A percentile compares a stretch with the other conserved stretches of the same genome.
Evolutionary conservation across 2,888 invertebrate genomes (phyloP).

Genomic region (Cataglyphis altisquamis): DNA sequence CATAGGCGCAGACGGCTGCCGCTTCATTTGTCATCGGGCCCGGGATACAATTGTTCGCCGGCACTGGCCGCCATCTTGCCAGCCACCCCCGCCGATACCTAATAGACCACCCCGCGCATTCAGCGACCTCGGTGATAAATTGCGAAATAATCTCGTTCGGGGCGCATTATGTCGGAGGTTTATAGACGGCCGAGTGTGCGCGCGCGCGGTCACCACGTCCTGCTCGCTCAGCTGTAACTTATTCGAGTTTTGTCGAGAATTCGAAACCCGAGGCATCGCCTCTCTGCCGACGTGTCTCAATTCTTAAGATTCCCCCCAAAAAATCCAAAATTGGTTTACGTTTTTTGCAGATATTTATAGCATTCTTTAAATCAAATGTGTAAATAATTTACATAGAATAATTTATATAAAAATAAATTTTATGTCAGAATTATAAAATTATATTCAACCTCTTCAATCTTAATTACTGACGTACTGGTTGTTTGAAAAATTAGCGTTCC

Average conservation of each 20-base stretch:
- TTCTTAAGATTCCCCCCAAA: background rate
- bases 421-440: background rate
- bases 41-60: slow-evolving; percentile 80
- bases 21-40: slow-evolving; percentile 83
- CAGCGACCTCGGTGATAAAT: slow-evolving; percentile 81
- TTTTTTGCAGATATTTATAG: background rate
- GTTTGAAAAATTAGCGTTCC: background rate
- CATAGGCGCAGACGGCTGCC: slow-evolving; percentile 75
- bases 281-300: background rate
- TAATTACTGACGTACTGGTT: background rate
- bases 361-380: background rate
- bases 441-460: background rate
- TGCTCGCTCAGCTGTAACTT: slow-evolving; percentile 69
- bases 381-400: background rate
- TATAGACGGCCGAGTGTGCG: slow-evolving; percentile 70
- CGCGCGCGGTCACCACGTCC: slow-evolving; percentile 10
- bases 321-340: background rate
- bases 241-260: slow-evolving; percentile 68
- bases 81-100: slow-evolving; percentile 74
- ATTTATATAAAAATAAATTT: background rate
- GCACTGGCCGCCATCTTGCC: slow-evolving; percentile 78
- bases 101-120: slow-evolving; percentile 80
- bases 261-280: background rate
- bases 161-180: slow-evolving; percentile 81
- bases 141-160: slow-evolving; percentile 82